Conservation (phyloP, 2,888 invertebrate species). For the Nemotelus nigrinus region DNA sequence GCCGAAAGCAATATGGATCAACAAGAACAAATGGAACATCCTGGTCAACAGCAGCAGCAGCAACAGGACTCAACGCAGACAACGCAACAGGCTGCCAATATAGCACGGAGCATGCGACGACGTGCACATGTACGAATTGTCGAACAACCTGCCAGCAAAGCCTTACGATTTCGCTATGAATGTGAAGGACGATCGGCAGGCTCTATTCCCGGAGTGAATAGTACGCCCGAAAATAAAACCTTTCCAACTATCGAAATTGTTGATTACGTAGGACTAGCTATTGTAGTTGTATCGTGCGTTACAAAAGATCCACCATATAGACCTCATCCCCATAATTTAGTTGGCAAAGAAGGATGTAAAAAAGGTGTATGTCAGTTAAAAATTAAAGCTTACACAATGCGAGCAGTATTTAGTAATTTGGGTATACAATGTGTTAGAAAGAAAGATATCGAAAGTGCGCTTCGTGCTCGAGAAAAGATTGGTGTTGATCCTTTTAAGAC, state of each 20-base stretch:
- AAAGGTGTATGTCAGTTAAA: constrained; percentile 91
- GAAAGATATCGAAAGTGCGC: constrained; percentile 87
- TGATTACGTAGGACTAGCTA: constrained; percentile 84
- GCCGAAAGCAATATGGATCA: constrained; percentile 53
- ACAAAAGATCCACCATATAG: constrained; percentile 88
- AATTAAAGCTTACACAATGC: constrained; percentile 79
- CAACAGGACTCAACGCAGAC: constrained; percentile 52
- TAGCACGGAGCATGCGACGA: constrained; percentile 58
- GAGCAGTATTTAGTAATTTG: constrained; percentile 87
- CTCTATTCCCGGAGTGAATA: constrained; percentile 90
- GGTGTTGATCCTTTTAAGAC: constrained; percentile 93
- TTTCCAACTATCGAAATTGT: constrained; percentile 91
- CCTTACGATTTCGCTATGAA: constrained; percentile 89
- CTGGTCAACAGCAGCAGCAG: constrained; percentile 53
- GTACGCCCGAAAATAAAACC: constrained; percentile 90
- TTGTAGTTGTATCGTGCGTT: constrained; percentile 95
- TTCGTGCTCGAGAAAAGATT: constrained; percentile 81
- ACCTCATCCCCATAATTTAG: constrained; percentile 78
- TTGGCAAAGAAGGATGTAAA: constrained; percentile 92
- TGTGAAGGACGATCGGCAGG: constrained; percentile 97
- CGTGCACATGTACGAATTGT: constrained; percentile 78
- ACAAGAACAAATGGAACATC: constrained; percentile 54
- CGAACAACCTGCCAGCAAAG: constrained; percentile 93
- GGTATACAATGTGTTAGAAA: constrained; percentile 98
- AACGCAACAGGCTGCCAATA: constrained; percentile 51